phyloP scores from a whole-genome alignment of 2,888 invertebrate genomes.

The Thera obeliscata region DNA sequence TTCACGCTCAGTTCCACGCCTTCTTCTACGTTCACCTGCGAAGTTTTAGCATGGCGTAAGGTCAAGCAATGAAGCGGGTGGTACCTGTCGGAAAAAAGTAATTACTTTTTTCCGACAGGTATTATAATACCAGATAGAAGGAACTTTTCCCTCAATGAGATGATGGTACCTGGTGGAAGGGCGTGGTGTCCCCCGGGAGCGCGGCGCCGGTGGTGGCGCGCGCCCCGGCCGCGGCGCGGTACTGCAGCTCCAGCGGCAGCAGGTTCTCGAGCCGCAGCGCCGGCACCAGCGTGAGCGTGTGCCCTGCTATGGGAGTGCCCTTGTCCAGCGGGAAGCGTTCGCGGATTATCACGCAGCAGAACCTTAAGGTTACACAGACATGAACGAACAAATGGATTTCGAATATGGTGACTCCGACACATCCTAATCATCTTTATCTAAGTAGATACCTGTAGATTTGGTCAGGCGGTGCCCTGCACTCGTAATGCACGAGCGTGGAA shows the following conservation, averaged over 20 bases:
- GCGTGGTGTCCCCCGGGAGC: constrained; percentile 66
- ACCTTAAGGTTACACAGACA: constrained; percentile 73
- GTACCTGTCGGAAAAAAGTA: not conserved
- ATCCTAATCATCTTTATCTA: not conserved
- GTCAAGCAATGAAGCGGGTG: too few species aligned
- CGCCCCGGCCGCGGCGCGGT: constrained; percentile 67
- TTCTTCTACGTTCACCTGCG: constrained; percentile 88
- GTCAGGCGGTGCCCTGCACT: constrained; percentile 68
- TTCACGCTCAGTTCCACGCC: constrained; percentile 89
- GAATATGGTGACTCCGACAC: not conserved
- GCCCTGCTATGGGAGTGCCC: constrained; percentile 90
- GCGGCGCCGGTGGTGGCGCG: constrained; percentile 61
- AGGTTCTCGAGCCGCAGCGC: constrained; percentile 94
- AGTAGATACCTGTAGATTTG: constrained; percentile 60
- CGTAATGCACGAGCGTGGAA: constrained; percentile 60
- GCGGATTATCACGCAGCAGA: constrained; percentile 91
- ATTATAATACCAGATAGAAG: not conserved
- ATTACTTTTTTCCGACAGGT: too few species aligned
- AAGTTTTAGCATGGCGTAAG: not conserved
- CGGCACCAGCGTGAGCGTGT: constrained; percentile 93
- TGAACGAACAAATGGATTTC: not conserved
- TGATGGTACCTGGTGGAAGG: constrained; percentile 67
- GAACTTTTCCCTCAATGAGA: not conserved
- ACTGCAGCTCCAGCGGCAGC: constrained; percentile 92
- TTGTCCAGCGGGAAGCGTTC: constrained; percentile 91